These are phyloP conservation scores for Autographa gamma DNA, from an alignment of 2,888 invertebrate species.

Conservation along the genomic window DNA sequence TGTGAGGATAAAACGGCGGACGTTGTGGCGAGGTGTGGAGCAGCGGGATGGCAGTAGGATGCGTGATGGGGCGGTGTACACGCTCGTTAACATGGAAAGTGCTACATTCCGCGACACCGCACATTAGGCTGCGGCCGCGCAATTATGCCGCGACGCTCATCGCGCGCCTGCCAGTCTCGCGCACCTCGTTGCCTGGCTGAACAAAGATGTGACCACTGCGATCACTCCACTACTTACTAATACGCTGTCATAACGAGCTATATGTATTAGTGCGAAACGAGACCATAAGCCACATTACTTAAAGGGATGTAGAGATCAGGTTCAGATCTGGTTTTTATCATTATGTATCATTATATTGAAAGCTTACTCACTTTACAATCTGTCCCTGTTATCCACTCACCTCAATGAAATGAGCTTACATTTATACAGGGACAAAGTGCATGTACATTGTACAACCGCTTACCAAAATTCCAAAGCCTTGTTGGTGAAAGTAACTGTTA, in stretches of 20 bases:
- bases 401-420: neutral
- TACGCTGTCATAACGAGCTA: conserved; percentile 20
- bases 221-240: conserved; percentile 40
- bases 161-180: conserved; percentile 52
- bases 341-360: neutral
- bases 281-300: conserved; percentile 1
- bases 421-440: conserved; percentile 15
- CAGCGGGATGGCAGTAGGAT: conserved; percentile 39
- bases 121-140: conserved; percentile 78
- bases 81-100: conserved; percentile 82
- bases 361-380: neutral
- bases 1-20: conserved; percentile 76
- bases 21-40: conserved; percentile 72
- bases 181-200: conserved; percentile 48
- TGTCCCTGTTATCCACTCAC: neutral
- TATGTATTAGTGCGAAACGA: conserved; percentile 16
- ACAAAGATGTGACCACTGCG: conserved; percentile 55
- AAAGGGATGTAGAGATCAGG: neutral
- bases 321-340: neutral
- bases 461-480: conserved; percentile 46
- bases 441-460: conserved; percentile 33
- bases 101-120: conserved; percentile 81
- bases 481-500: conserved; percentile 52
- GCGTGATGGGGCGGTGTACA: conserved; percentile 69
- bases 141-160: conserved; percentile 73